Percentiles rank a stretch among this genome's conserved stretches.
These are phyloP conservation scores for Pteronotus mesoamericanus DNA, from an alignment of 2,797 vertebrate genomes.

Conservation along the genomic window DNA sequence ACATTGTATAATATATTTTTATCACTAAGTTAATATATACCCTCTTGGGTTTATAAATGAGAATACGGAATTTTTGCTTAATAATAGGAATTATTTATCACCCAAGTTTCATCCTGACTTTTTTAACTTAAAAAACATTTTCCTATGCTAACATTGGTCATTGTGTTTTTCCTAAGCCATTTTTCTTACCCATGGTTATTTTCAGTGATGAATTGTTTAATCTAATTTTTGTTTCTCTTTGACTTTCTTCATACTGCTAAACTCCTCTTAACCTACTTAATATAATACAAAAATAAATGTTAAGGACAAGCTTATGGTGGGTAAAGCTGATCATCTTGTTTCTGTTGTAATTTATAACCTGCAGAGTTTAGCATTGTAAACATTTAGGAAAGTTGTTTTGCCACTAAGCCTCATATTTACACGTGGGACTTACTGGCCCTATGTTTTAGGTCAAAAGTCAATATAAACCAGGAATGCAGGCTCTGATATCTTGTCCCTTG, in stretches of 20 bases:
- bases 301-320: background rate
- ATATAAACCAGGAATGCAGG: constrained; percentile 23
- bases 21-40: constrained; percentile 25
- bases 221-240: constrained; percentile 28
- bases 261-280: background rate
- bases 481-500: constrained; percentile 1
- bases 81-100: constrained; percentile 31
- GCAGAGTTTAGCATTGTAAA: constrained; percentile 28
- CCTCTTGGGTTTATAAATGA: constrained; percentile 44
- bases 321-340: background rate
- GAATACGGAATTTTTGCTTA: constrained; percentile 42
- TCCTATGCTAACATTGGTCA: background rate
- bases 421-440: constrained; percentile 3
- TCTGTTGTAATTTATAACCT: constrained; percentile 42
- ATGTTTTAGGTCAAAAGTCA: constrained; percentile 48
- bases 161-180: background rate
- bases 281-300: background rate
- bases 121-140: constrained; percentile 24
- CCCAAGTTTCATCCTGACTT: constrained; percentile 5
- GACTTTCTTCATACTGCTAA: constrained; percentile 2
- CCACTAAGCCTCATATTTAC: constrained; percentile 35
- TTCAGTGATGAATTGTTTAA: constrained; percentile 41
- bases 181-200: constrained; percentile 18
- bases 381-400: constrained; percentile 47
- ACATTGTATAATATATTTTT: constrained; percentile 17